Base-by-base conservation (phyloP, 2,797 vertebrate species). In the Masticophis lateralis region DNA sequence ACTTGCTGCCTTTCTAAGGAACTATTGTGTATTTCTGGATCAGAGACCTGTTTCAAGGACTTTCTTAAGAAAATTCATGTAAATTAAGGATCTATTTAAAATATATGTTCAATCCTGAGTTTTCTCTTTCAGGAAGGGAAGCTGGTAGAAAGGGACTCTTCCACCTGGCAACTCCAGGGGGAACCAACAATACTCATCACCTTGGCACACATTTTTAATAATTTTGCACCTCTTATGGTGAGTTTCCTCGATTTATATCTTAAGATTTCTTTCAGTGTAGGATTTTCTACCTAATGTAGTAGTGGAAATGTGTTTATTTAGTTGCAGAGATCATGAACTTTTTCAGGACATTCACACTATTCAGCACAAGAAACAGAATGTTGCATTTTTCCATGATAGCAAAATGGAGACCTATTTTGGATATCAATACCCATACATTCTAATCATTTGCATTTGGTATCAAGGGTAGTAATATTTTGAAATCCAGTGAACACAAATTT, bases 181-280 rank as follows among this genome's bases (percentile, higher is more conserved):
- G 99, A 99, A 1, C 98, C 99, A 2, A 99, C 99, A 0, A 95
- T 99, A 91, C 95, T 99, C 89, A 97, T 99, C 95, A 98, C 99
- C 0, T 94, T 99, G 94, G 98, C 98, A 53, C 99, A 99, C 96
- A 98, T 99, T 97, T 99, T 99, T 96, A 99, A 99, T 95, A 97
- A 97, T 96, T 99, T 99, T 0, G 98, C 99, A 56, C 99, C 99
- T 0, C 98, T 99, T 4, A 98, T 99, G 99, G 99, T 99, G 95
- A 98, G 97, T 96, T 91, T 95, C 88, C 79, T 74, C 3, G 0
- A 14, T 56, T 90, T 32, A 60, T 9, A 91, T 87, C 88, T 61
- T 37, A 66, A 74, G 10, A n/a, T 93, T 32, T 22, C 0, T 83
- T 22, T 91, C 57, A 60, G 90, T 74, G 8, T 25, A 90, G 92